phyloP scores from a whole-genome alignment of 2,797 vertebrate species.

The Fistularia commersonii region DNA sequence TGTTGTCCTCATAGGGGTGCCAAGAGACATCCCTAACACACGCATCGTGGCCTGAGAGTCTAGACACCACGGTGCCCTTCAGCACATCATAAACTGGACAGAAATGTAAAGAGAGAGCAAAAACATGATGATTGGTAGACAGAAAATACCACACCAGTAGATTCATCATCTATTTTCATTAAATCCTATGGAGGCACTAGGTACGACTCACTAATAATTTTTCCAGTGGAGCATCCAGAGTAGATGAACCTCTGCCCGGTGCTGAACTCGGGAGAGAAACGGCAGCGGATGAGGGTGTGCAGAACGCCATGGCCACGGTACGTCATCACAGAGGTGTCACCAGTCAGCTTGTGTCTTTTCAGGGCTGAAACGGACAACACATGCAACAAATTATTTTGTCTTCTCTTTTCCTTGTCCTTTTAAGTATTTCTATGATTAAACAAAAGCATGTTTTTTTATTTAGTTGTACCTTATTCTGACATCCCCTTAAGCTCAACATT shows the following conservation, averaged over 20 bases:
- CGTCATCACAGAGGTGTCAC: conserved; percentile 92
- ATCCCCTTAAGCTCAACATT: not conserved
- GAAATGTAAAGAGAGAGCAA: not conserved
- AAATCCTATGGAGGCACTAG: not conserved
- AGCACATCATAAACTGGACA: conserved; percentile 85
- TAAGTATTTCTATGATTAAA: conserved; percentile 3
- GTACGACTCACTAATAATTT: conserved; percentile 80
- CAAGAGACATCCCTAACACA: conserved; percentile 90
- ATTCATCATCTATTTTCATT: not conserved
- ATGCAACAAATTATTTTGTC: not conserved
- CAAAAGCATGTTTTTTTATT: not conserved
- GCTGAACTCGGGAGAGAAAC: conserved; percentile 86
- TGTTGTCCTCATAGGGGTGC: conserved; percentile 87
- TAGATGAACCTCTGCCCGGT: conserved; percentile 90
- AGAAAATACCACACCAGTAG: not conserved
- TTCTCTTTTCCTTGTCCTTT: not conserved
- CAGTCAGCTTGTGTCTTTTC: conserved; percentile 83
- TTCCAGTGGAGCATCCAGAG: conserved; percentile 88
- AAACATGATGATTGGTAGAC: too few species aligned
- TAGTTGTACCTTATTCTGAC: conserved; percentile 2
- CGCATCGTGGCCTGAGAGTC: conserved; percentile 82
- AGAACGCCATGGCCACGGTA: conserved; percentile 90
- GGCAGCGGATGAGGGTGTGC: conserved; percentile 89
- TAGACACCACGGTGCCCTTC: conserved; percentile 80
- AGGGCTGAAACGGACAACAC: conserved; percentile 66